Evolutionary conservation across 1,140 invertebrate species (phyloP).

Genomic region (Cotesia glomerata): DNA sequence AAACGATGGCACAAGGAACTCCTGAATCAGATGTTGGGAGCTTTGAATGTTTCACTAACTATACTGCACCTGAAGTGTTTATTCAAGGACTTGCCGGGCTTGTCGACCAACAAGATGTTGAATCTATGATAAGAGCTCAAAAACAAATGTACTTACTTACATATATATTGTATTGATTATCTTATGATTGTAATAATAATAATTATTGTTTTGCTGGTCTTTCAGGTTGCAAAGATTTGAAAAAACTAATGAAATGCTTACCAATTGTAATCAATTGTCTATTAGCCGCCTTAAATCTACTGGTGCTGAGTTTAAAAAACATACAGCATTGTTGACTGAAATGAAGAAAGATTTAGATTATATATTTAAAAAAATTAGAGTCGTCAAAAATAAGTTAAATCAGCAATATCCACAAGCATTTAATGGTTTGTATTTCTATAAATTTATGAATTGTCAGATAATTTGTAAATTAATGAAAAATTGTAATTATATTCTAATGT

Average conservation of each 20-base stretch:
- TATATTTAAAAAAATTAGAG: slow-evolving; percentile 77
- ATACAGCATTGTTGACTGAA: slow-evolving; percentile 79
- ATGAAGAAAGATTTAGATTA: slow-evolving; percentile 81
- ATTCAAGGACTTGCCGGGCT: slow-evolving; percentile 88
- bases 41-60: slow-evolving; percentile 87
- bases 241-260: slow-evolving; percentile 97
- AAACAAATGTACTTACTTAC: slow-evolving; percentile 80
- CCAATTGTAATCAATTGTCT: slow-evolving; percentile 91
- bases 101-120: slow-evolving; percentile 89
- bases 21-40: slow-evolving; percentile 73
- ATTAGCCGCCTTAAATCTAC: slow-evolving; percentile 80
- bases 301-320: slow-evolving; percentile 85
- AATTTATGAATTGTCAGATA: no score
- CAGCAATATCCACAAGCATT: slow-evolving; percentile 89
- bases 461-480: neutral
- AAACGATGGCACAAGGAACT: slow-evolving; percentile 59
- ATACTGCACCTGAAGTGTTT: slow-evolving; percentile 88
- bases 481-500: slow-evolving; percentile 35
- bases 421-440: slow-evolving; percentile 57
- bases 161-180: no score
- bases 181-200: neutral
- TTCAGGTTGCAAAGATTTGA: slow-evolving; percentile 92
- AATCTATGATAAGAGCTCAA: slow-evolving; percentile 87
- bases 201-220: slow-evolving; percentile 40
- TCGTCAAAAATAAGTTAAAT: slow-evolving; percentile 81